These are phyloP conservation scores for Choloepus hoffmanni DNA, from an alignment of 2,113 vertebrate species.

Conservation along the genomic window DNA sequence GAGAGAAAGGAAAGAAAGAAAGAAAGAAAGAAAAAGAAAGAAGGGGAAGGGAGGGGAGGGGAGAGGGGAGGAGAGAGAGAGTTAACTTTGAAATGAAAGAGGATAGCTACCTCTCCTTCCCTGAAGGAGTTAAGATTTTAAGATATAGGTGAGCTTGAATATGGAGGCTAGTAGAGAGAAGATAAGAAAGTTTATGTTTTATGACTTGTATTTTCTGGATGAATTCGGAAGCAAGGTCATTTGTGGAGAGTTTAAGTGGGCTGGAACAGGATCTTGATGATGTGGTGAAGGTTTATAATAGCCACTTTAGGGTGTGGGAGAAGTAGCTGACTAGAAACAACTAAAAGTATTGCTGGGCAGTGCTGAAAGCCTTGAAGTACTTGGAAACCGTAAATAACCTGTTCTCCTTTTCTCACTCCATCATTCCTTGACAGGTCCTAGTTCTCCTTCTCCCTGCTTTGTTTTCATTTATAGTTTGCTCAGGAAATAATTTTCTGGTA, in stretches of 20 bases:
- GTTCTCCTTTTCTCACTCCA: neutral
- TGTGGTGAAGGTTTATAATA: neutral
- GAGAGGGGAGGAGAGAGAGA: neutral
- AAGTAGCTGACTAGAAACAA: slow-evolving; percentile 49
- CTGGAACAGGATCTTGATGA: slow-evolving; percentile 9
- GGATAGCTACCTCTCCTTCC: neutral
- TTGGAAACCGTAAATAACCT: neutral
- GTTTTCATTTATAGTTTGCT: slow-evolving; percentile 51
- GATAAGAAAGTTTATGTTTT: neutral
- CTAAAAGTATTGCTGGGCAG: slow-evolving; percentile 28
- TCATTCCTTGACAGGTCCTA: neutral
- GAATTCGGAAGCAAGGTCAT: slow-evolving; percentile 9
- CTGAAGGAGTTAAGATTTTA: slow-evolving; percentile 25
- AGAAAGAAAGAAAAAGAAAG: no score
- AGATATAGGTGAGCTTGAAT: neutral
- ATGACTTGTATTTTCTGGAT: neutral
- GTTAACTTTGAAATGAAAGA: neutral
- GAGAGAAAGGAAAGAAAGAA: no score
- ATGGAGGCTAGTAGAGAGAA: neutral
- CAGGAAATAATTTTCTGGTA: slow-evolving; percentile 61
- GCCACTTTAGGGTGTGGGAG: neutral
- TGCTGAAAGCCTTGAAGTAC: slow-evolving; percentile 14
- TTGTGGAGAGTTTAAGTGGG: neutral
- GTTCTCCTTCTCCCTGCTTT: neutral
- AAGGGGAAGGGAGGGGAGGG: no score